A percentile compares a stretch with the other conserved stretches of the same genome.
phyloP scores from a whole-genome alignment of 2,797 vertebrate genomes.

The Typhlichthys eigenmanni region DNA sequence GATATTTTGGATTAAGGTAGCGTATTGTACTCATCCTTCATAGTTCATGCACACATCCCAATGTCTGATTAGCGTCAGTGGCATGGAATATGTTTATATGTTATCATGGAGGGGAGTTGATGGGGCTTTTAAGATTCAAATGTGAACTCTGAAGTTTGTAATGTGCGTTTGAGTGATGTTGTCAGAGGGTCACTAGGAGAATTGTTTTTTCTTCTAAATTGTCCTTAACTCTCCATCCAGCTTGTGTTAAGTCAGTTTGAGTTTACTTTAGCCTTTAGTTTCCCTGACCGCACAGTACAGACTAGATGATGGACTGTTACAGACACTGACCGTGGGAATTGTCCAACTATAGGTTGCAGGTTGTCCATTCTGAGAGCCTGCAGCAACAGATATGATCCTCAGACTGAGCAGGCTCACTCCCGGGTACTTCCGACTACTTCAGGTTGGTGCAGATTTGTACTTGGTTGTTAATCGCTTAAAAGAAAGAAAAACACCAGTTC shows the following conservation, averaged over 20 bases:
- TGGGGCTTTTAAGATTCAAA: too few relatives aligned
- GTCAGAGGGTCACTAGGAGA: too few relatives aligned
- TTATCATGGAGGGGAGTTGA: too few relatives aligned
- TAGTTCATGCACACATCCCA: not conserved
- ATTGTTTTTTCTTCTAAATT: too few relatives aligned
- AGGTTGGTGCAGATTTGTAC: slow-evolving; percentile 67
- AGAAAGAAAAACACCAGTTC: too few relatives aligned
- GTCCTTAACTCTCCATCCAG: not conserved
- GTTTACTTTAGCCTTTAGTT: not conserved
- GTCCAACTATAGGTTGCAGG: slow-evolving; percentile 18
- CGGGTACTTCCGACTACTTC: slow-evolving; percentile 87
- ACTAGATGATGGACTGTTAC: not conserved
- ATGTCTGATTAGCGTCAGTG: slow-evolving; percentile 16
- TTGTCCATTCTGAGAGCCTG: slow-evolving; percentile 9
- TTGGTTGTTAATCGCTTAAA: too few relatives aligned
- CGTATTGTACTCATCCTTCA: not conserved
- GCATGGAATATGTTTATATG: not conserved
- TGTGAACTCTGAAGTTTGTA: not conserved
- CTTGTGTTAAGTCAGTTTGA: not conserved
- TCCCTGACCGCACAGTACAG: too few relatives aligned
- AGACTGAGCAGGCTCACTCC: slow-evolving; percentile 84
- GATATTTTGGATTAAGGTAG: slow-evolving; percentile 16
- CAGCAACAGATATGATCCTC: slow-evolving; percentile 73
- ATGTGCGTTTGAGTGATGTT: too few relatives aligned
- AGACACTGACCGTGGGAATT: not conserved